Evolutionary conservation across 1,140 invertebrate genomes (phyloP), one percentile per base, ranked within the genome.

Genomic region (Apis cerana): DNA sequence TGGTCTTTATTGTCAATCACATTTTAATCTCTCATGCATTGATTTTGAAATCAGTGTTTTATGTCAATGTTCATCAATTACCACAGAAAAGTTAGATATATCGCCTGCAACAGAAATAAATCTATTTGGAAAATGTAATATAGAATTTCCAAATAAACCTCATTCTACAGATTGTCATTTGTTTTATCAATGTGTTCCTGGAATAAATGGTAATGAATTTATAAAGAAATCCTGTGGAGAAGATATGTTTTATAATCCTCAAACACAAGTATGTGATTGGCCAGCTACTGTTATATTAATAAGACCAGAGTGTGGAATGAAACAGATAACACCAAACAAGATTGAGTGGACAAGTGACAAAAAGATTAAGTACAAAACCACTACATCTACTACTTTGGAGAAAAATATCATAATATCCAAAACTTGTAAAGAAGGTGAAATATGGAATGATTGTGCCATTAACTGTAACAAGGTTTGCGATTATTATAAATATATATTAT

Each of bases 31-130:
- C 23, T 92, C 93, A 21, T 96, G 96, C 89, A 92, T 94, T 52
- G 96, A 97, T 90, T 97, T 97, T 91, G 97, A 97, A 91, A 95
- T 97, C 21, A 94, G 96, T 50, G 95, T 97, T 54, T 94, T 95
- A 50, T 97, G 97, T 90, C 92, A 95, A 82, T 97, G 96, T 89
- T 85, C 83, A 0, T 23, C 84, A 7, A 59, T 67, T 3, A 85
- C 83, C 4, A 87, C 90, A 1, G 33, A 62, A 9, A 8, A 2
- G 4, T 54, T 48, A 75, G 67, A 59, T 83, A 48, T 13, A 48
- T 10, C 71, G n/a, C 65, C 3, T 23, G 65, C 70, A 11, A 13
- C 1, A 8, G n/a, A 50, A 27, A 1, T 33, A 43, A 2, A 43
- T 15, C 5, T 8, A 2, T 48, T 15, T n/a, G 33, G 72, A 27